These are phyloP conservation scores for Sporophila hypoxantha DNA, from an alignment of 2,113 vertebrate genomes.

Conservation along the genomic window DNA sequence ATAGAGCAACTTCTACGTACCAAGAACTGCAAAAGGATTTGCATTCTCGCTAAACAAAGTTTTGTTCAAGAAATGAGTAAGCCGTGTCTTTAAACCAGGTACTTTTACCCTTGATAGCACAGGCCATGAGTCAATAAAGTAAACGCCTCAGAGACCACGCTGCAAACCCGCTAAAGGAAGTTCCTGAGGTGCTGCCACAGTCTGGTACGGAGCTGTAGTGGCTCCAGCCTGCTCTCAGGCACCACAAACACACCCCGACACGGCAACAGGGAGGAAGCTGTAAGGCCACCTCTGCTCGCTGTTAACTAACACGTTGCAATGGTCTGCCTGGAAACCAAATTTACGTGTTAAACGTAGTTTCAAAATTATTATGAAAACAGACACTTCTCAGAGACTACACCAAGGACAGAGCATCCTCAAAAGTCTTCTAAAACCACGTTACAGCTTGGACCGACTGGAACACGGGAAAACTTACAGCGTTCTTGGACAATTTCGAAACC, in stretches of 20 bases:
- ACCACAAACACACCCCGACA: neutral
- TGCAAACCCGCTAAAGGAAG: neutral
- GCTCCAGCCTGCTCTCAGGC: neutral
- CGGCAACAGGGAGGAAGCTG: neutral
- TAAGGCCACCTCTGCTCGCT: neutral
- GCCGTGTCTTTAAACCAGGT: neutral
- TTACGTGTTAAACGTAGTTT: neutral
- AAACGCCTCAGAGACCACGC: neutral
- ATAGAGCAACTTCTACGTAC: neutral
- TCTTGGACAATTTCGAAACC: neutral
- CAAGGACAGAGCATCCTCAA: neutral
- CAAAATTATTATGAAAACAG: neutral
- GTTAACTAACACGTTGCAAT: neutral
- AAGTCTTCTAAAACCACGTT: neutral
- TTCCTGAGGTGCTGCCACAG: too few species aligned
- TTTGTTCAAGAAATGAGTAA: neutral
- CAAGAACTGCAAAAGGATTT: neutral
- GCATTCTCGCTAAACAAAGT: neutral
- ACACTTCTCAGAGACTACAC: neutral
- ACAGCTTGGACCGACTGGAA: neutral
- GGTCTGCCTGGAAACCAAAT: neutral
- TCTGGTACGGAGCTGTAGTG: neutral
- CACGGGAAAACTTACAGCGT: neutral
- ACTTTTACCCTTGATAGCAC: neutral
- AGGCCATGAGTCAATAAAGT: fast-evolving